Percentiles rank a stretch among this genome's conserved stretches.
These are phyloP conservation scores for Prunella strophiata DNA, from an alignment of 2,797 vertebrate genomes.

Conservation along the genomic window DNA sequence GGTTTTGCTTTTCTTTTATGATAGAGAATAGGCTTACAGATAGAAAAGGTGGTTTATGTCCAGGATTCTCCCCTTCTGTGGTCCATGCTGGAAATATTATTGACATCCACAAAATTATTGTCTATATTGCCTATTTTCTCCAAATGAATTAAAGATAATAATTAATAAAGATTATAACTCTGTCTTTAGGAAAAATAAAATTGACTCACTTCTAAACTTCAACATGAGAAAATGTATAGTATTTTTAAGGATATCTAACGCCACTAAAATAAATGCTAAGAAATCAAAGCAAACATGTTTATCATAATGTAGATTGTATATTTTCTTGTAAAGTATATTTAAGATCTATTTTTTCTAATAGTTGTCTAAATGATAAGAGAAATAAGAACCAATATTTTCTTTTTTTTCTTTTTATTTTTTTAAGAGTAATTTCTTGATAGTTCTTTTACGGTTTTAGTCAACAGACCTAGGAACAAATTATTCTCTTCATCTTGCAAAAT, in stretches of 20 bases:
- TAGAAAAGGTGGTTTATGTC: background rate
- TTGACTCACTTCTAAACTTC: accelerated
- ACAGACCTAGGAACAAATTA: background rate
- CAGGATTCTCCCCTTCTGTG: background rate
- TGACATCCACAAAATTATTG: background rate
- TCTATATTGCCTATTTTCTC: background rate
- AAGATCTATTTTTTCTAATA: background rate
- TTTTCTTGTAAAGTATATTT: background rate
- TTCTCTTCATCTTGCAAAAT: background rate
- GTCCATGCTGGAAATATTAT: background rate
- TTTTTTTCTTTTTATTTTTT: too few species aligned
- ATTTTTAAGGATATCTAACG: background rate
- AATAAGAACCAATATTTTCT: accelerated
- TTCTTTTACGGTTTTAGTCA: background rate
- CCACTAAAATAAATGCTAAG: background rate
- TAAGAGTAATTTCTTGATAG: background rate
- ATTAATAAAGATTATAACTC: background rate
- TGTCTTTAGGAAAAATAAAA: background rate
- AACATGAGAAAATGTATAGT: background rate
- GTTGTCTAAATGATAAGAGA: background rate
- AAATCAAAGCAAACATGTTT: background rate
- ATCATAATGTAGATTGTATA: background rate
- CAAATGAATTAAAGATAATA: background rate
- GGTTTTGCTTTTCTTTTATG: background rate
- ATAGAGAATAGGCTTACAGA: background rate